Base-by-base conservation (phyloP, 2,113 vertebrate genomes). In the Crotophaga sulcirostris region DNA sequence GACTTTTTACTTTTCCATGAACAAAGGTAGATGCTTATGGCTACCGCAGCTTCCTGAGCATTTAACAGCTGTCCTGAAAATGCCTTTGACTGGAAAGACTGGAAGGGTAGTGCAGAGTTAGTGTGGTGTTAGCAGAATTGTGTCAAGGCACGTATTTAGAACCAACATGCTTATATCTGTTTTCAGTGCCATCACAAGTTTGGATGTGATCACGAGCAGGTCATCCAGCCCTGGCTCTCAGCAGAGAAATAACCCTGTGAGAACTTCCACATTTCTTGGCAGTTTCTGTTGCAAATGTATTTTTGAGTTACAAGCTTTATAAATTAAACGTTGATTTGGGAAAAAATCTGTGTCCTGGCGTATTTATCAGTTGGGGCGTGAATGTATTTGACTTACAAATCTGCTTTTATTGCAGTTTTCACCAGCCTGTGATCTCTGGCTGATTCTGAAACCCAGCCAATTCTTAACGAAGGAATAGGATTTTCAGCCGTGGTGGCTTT, bases 31-130 rank as follows among this genome's bases (percentile, higher is more conserved):
- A 25, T 13, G 47, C 47, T 82, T 44, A 4, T 13, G 19, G 29
- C 21, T 78, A 1, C 40, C 13, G 5, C 0, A 1, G 54, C 55
- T 90, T 95, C 90, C 87, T 95, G 95, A 94, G 90, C 79, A 90
- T 96, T 91, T 96, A 96, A 95, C 90, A 95, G 87, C 93, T 89
- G 42, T 89, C 80, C 86, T 81, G 42, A 67, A 79, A 89, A 66
- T 55, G 25, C 15, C 29, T 88, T 0, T 56, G 49, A 33, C 76
- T 87, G 42, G 36, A 83, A 75, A 77, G 29, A 54, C n/a, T 79
- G 55, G 23, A 52, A 42, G 24, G 52, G 13, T 3, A 3, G 63
- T 34, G 47, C 33, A 64, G 87, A 76, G 45, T 45, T 62, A 47
- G 31, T 23, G 33, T 33, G 18, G 44, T 83, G 5, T 68, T 11